These are phyloP conservation scores for Platycheirus albimanus DNA, from an alignment of 2,888 invertebrate genomes.

Conservation along the genomic window DNA sequence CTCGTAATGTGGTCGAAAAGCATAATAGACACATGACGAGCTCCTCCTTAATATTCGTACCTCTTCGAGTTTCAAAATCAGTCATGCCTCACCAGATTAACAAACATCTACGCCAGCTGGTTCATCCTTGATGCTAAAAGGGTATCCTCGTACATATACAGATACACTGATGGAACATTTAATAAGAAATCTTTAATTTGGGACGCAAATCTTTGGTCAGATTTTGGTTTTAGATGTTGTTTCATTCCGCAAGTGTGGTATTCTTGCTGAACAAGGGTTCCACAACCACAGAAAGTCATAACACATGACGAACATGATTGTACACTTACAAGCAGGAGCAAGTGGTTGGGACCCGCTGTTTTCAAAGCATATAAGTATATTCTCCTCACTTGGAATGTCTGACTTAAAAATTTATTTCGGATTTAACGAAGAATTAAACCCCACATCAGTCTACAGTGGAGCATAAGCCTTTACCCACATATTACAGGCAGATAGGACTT, in stretches of 20 bases:
- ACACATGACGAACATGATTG: constrained; percentile 64
- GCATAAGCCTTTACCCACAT: constrained; percentile 42
- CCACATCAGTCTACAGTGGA: constrained; percentile 44
- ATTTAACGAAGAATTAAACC: constrained; percentile 54
- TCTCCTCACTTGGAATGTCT: constrained; percentile 41
- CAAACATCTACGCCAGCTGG: constrained; percentile 62
- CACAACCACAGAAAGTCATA: constrained; percentile 68
- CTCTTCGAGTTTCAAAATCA: constrained; percentile 38
- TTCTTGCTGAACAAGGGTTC: constrained; percentile 46
- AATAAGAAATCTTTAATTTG: constrained; percentile 59
- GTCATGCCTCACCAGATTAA: constrained; percentile 61
- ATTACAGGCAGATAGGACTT: constrained; percentile 39
- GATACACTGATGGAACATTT: constrained; percentile 36
- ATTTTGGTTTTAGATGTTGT: constrained; percentile 60
- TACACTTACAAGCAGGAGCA: constrained; percentile 13
- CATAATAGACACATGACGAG: constrained; percentile 65
- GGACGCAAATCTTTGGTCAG: constrained; percentile 62
- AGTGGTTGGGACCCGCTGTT: constrained; percentile 34
- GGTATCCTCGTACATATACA: constrained; percentile 38
- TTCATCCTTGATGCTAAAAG: constrained; percentile 29
- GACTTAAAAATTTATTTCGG: constrained; percentile 68
- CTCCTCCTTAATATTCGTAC: neutral
- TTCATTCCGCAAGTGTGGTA: constrained; percentile 11
- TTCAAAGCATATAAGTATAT: neutral
- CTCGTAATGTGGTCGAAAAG: constrained; percentile 58